Evolutionary conservation across 1,140 invertebrate species (phyloP).

Genomic region (Drosophila melanogaster): DNA sequence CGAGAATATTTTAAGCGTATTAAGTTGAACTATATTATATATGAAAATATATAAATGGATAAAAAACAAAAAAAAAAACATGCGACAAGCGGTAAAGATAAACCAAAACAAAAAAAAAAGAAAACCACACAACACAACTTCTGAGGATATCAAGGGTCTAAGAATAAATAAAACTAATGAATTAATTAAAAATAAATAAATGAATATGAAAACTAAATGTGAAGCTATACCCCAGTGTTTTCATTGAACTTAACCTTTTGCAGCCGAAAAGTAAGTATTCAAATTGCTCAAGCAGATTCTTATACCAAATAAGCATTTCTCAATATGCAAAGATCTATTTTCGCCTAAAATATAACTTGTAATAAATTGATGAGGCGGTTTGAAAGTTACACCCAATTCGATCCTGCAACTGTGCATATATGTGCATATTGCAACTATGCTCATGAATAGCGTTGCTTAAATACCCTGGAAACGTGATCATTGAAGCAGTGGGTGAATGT

Average conservation of each 20-base stretch:
- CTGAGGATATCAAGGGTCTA: constrained; percentile 83
- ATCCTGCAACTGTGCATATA: not conserved
- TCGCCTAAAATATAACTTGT: too few species aligned
- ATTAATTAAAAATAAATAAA: constrained; percentile 83
- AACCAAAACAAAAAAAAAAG: constrained; percentile 56
- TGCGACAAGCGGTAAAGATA: constrained; percentile 70
- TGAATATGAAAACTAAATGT: constrained; percentile 82
- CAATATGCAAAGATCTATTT: too few species aligned
- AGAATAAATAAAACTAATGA: constrained; percentile 82
- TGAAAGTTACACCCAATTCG: not conserved
- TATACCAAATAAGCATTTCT: too few species aligned
- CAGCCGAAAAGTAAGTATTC: not conserved
- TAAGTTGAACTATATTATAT: constrained; percentile 42
- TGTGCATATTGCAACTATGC: not conserved
- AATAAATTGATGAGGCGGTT: too few species aligned
- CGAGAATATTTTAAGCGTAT: constrained; percentile 54
- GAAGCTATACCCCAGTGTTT: constrained; percentile 50
- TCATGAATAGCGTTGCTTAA: not conserved
- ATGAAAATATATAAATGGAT: constrained; percentile 27
- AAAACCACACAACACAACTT: constrained; percentile 65
- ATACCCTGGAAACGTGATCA: constrained; percentile 2
- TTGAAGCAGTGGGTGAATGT: not conserved
- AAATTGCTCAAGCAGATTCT: not conserved
- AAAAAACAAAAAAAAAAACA: constrained; percentile 30
- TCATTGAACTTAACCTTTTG: not conserved